Evolutionary conservation across 2,797 vertebrate genomes (phyloP), one percentile per base, ranked within the genome.

Genomic region (Sphenopsis melanotis): DNA sequence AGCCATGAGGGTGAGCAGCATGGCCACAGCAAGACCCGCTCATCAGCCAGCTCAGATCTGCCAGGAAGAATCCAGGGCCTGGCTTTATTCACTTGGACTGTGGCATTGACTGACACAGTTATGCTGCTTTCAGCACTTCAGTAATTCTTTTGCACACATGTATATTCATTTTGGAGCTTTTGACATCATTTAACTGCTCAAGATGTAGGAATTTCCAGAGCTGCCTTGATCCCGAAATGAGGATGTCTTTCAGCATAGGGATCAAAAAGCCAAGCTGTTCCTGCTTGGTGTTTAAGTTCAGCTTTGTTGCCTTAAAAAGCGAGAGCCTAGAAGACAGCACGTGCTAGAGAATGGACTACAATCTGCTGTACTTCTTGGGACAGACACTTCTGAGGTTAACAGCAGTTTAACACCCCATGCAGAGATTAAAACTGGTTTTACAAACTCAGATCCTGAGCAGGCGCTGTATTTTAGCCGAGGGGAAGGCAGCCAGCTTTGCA

Each of bases 211-310:
- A 89, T 52, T 90, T 94, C 65, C 53, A 50, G 72, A 89, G 63
- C 7, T 90, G 94, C 72, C 87, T 93, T 50, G 63, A 92, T 92
- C 84, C 72, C 39, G 44, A 59, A 36, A 79, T 44, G 30, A 72
- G 59, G 50, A 61, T 36, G 32, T 36, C 27, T 80, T 74, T 88
- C 68, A 76, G 56, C 3, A 0, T 2, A 59, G 55, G 55, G 57
- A 89, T 93, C 69, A 91, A 81, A 95, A 87, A 74, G 55, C 32
- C 57, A 89, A 81, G 57, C 70, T 79, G 61, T 30, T 88, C 56
- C 44, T 60, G 68, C 63, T 72, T 63, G 1, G 3, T 81, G 30
- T 53, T 74, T 55, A 65, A 85, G 72, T 81, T 89, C 65, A 56
- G 56, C 60, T 30, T 42, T 7, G 29, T 32, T 50, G 44, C 34